phyloP scores from a whole-genome alignment of 2,113 vertebrate species.

The Centropristis striata region DNA sequence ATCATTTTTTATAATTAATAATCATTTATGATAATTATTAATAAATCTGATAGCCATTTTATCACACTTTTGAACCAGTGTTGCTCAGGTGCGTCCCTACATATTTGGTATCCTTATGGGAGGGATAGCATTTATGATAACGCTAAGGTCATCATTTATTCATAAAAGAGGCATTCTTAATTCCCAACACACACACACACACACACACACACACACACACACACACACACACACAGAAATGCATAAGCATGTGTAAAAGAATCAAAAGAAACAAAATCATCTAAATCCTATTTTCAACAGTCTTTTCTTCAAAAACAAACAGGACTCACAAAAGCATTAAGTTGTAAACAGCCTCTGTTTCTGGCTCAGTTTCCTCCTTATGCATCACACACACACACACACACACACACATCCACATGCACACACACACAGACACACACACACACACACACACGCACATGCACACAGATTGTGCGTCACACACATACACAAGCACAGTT shows the following conservation, averaged over 20 bases:
- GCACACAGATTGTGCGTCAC: not conserved
- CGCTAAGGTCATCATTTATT: no score
- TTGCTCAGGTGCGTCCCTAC: no score
- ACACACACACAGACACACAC: no score
- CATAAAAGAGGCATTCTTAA: no score
- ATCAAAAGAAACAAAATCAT: not conserved
- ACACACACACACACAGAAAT: not conserved
- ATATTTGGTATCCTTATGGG: no score
- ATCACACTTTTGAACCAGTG: no score
- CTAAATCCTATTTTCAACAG: not conserved
- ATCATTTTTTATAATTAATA: no score
- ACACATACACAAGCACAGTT: not conserved
- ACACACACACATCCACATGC: not conserved
- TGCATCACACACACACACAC: not conserved
- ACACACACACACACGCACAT: not conserved
- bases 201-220: not conserved
- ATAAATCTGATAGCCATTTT: no score
- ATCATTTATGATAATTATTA: no score
- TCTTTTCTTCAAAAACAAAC: conserved; percentile 5
- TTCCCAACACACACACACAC: not conserved
- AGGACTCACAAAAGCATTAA: not conserved
- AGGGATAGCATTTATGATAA: no score
- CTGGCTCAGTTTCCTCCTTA: not conserved
- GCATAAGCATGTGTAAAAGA: not conserved
- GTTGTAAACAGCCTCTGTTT: conserved; percentile 18